Percentiles rank a stretch among this genome's conserved stretches.
Conservation (phyloP, 2,797 vertebrate genomes). For the Eurystomus glaucurus region DNA sequence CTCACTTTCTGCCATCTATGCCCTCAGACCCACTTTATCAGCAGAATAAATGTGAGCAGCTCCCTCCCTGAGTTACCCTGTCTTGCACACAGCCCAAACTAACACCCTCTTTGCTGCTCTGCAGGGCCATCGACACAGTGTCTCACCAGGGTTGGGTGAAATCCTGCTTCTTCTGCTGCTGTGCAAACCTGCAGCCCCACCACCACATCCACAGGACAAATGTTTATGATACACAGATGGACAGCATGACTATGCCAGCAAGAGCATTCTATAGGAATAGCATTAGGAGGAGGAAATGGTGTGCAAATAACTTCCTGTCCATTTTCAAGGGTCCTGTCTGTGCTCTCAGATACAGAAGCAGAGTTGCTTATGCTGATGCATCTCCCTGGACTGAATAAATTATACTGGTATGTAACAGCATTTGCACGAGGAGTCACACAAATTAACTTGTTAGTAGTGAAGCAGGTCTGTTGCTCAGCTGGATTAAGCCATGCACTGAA, state of each 20-base stretch:
- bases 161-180: neutral
- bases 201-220: neutral
- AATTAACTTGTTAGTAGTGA: neutral
- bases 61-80: neutral
- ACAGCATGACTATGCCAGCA: neutral
- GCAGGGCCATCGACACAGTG: fast-evolving
- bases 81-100: neutral
- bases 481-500: neutral
- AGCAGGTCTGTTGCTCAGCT: neutral
- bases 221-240: neutral
- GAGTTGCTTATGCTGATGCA: neutral
- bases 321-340: neutral
- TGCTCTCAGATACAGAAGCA: neutral
- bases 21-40: neutral
- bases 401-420: neutral
- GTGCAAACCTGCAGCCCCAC: neutral
- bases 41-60: neutral
- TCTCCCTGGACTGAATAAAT: neutral
- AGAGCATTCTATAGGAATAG: neutral
- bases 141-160: neutral
- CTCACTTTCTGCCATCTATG: fast-evolving
- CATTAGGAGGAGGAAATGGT: neutral
- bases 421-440: neutral
- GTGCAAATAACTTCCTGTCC: neutral
- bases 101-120: neutral